A percentile compares a stretch with the other conserved stretches of the same genome.
Conservation (phyloP, 2,888 invertebrate species). For the Liposcelis brunnea region DNA sequence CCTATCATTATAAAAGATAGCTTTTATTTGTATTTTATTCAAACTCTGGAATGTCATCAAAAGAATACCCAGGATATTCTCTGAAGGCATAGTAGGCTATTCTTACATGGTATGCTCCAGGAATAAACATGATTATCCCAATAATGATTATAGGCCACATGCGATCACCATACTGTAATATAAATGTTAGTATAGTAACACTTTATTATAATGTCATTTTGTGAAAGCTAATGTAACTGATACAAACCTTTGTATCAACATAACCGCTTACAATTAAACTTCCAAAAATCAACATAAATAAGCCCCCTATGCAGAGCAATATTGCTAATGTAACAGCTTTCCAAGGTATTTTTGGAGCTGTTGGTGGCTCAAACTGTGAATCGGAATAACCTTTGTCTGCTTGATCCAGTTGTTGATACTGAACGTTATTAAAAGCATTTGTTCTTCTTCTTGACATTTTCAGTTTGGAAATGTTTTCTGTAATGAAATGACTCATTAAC, state of each 20-base stretch:
- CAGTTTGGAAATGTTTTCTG: neutral
- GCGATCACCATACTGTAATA: slow-evolving; percentile 56
- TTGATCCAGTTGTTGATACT: neutral
- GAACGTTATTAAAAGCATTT: neutral
- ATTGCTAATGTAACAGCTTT: slow-evolving; percentile 63
- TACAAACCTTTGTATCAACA: slow-evolving; percentile 50
- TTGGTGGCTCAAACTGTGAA: slow-evolving; percentile 27
- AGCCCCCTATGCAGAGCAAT: slow-evolving; percentile 60
- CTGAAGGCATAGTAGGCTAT: slow-evolving; percentile 75
- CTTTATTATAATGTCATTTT: neutral
- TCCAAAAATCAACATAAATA: slow-evolving; percentile 54
- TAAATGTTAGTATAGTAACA: neutral
- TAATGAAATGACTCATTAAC: no score
- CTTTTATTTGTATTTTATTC: slow-evolving; percentile 37
- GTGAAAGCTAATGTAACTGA: neutral
- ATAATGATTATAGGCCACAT: slow-evolving; percentile 80
- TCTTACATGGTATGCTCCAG: slow-evolving; percentile 78
- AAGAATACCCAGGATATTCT: slow-evolving; percentile 68
- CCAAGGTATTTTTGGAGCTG: slow-evolving; percentile 58
- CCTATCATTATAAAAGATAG: no score
- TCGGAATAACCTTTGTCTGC: neutral
- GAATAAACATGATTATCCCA: slow-evolving; percentile 77
- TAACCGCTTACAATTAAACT: slow-evolving; percentile 64
- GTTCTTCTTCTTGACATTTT: slow-evolving; percentile 6
- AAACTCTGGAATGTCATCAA: slow-evolving; percentile 78